A percentile compares a stretch with the other conserved stretches of the same genome.
Evolutionary conservation across 2,797 vertebrate species (phyloP).

Genomic region (Tenualosa thibaudeaui): DNA sequence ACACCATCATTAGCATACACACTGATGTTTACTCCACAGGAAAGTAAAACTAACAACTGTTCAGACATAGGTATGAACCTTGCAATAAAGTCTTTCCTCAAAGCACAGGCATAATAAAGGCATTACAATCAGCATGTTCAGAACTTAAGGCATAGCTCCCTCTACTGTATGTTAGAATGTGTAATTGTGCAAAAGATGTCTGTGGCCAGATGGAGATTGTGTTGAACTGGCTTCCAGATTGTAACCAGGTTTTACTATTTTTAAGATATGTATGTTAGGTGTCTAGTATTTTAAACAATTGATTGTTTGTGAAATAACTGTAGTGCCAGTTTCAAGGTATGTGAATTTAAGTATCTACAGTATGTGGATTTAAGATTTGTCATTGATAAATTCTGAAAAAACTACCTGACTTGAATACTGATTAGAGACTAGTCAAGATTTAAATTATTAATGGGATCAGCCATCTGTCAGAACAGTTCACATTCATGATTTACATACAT

Average conservation of each 20-base stretch:
- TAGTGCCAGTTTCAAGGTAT: neutral
- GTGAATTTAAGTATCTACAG: neutral
- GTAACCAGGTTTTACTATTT: too few species aligned
- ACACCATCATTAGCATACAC: neutral
- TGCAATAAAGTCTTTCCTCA: neutral
- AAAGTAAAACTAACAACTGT: neutral
- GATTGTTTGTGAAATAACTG: neutral
- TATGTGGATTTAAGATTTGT: too few species aligned
- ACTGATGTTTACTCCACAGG: neutral
- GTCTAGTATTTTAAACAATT: neutral
- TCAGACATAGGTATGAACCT: neutral
- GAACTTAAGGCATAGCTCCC: slow-evolving; percentile 4
- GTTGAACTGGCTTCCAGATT: neutral
- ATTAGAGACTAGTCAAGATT: too few species aligned
- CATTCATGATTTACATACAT: too few species aligned
- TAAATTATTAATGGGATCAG: too few species aligned
- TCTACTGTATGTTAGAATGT: neutral
- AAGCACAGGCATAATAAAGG: neutral
- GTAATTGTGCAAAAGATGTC: neutral
- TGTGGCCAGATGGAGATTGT: neutral
- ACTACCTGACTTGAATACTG: too few species aligned
- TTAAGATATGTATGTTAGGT: too few species aligned
- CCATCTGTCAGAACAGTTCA: too few species aligned
- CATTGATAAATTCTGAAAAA: neutral
- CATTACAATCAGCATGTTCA: neutral